Conservation (phyloP, 2,113 vertebrate genomes). For the Datnioides undecimradiatus region DNA sequence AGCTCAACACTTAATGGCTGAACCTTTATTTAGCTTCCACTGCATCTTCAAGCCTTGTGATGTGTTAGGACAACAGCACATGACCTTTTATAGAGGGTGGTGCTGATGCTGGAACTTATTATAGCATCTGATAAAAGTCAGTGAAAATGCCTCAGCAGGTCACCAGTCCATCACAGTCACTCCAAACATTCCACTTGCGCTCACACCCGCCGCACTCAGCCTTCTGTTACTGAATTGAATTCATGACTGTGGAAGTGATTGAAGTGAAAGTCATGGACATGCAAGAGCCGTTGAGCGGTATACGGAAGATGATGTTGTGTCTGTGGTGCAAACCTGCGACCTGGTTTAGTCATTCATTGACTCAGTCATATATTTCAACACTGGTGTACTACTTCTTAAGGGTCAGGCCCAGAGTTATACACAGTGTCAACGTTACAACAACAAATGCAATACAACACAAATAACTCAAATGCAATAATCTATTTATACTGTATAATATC, state of each 20-base stretch:
- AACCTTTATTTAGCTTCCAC: background rate
- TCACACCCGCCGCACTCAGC: background rate
- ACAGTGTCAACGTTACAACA: background rate
- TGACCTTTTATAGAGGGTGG: constrained; percentile 8
- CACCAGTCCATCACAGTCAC: background rate
- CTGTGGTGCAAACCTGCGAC: background rate
- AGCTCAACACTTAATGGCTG: background rate
- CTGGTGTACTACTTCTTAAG: background rate
- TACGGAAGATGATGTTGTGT: background rate
- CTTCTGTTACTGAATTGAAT: background rate
- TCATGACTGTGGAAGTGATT: background rate
- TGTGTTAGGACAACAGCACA: constrained; percentile 6
- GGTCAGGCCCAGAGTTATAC: background rate
- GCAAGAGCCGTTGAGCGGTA: background rate
- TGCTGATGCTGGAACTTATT: constrained; percentile 4
- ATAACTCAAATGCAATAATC: background rate
- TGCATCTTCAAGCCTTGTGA: background rate
- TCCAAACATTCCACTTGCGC: background rate
- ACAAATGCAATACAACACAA: background rate
- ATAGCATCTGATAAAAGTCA: constrained; percentile 11
- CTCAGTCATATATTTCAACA: background rate
- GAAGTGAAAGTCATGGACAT: background rate
- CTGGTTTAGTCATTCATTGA: too few species aligned
- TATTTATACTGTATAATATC: too few species aligned
- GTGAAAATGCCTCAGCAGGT: constrained; percentile 2